A percentile compares a stretch with the other conserved stretches of the same genome.
phyloP scores from a whole-genome alignment of 2,797 vertebrate genomes.

The Cossypha polioptera region DNA sequence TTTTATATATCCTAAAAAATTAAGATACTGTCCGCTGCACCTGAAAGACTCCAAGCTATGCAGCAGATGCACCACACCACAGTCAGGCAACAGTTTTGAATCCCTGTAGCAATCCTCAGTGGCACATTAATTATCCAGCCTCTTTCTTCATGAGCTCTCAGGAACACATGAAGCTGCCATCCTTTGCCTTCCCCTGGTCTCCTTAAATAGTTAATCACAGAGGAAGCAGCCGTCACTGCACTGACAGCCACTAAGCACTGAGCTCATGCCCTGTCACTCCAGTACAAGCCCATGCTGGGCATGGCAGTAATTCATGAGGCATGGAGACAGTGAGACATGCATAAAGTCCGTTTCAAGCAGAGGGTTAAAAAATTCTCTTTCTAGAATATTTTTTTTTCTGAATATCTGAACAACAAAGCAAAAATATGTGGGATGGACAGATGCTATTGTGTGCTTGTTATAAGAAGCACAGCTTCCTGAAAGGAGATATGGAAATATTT shows the following conservation, averaged over 20 bases:
- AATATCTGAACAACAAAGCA: neutral
- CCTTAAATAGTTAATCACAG: constrained; percentile 20
- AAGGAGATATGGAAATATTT: neutral
- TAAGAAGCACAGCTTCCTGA: neutral
- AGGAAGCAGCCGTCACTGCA: neutral
- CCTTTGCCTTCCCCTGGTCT: neutral
- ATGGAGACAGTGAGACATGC: neutral
- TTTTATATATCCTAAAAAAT: neutral
- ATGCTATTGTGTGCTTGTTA: neutral
- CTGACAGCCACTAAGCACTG: neutral
- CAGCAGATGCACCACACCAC: neutral
- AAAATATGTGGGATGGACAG: neutral
- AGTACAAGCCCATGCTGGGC: neutral
- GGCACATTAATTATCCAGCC: constrained; percentile 3
- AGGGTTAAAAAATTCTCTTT: neutral
- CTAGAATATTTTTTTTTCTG: neutral
- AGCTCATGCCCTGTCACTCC: neutral
- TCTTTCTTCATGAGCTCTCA: neutral
- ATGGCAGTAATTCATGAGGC: neutral
- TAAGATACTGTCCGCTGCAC: neutral
- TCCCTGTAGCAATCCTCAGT: neutral
- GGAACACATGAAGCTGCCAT: neutral
- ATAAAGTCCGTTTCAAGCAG: neutral
- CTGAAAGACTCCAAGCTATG: neutral
- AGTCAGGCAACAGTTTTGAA: neutral